Evolutionary conservation across 2,888 invertebrate genomes (phyloP), one percentile per base, ranked within the genome.

Genomic region (Drosophila ezoana): DNA sequence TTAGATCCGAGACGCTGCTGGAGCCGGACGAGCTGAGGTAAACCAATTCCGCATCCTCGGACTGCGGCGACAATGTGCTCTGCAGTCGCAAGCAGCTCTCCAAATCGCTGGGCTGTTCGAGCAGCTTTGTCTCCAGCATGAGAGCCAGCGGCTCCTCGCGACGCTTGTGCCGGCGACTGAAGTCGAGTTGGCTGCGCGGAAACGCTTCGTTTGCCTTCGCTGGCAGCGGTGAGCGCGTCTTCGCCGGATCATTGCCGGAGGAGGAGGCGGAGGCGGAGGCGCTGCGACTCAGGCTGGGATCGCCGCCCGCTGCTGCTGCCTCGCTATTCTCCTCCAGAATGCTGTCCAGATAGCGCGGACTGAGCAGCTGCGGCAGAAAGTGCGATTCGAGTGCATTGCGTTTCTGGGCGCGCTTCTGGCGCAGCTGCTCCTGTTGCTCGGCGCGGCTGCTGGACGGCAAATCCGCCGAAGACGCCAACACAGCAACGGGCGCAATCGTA

Each of bases 301-400:
- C 81, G 74, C 95, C 95, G 47, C 76, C 61, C 5, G 32, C 38
- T 4, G 51, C 40, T 3, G 58, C 33, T 13, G 94, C 93, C 83
- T 95, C 95, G 87, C 95, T 95, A 4, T 94, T 94, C 93, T 96
- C 96, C 91, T 96, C 96, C 83, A 95, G 95, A 76, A 96, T 96
- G 6, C 95, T 96, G 88, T 96, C 96, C 86, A 96, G 93, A 75
- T 94, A 95, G 89, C 95, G 93, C 11, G 95, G 95, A 83, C 95
- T 94, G 8, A 94, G 92, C 65, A 93, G 92, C 48, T 93, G 94
- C 0, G 95, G 93, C 59, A 94, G 91, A 74, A 94, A 94, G 84
- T 94, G 94, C 58, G 93, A 92, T 75, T 94, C 94, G 28, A 94
- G 81, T 28, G 93, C 93, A 9, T 93, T 93, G 4, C 94, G 93